Evolutionary conservation across 2,888 invertebrate species (phyloP), one percentile per base, ranked within the genome.

Genomic region (Oxyteleia sp.): DNA sequence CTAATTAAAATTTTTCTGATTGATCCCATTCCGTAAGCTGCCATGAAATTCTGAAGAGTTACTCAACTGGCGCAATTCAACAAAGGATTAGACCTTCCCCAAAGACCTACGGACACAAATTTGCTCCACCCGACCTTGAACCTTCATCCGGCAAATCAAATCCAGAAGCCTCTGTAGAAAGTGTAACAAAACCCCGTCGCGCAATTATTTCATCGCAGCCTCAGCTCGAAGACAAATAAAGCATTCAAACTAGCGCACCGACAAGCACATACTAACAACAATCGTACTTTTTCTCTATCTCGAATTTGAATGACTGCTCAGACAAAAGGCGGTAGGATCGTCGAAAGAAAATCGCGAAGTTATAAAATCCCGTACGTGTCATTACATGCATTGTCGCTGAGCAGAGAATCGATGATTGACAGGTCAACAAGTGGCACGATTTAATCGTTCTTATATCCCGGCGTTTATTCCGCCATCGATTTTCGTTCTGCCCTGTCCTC

Each of bases 341-440:
- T 59, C 13, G 47, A 51, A 47, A 61, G 51, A 51, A 72, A 61
- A 69, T 53, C 68, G 11, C 16, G 18, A 32, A 15, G 29, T 20
- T 43, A 57, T 47, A 59, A 47, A 35, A 16, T 55, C 45, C n/a
- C 35, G 20, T 15, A 26, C 35, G 47, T 47, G 32, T 69, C 57
- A 47, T 57, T 69, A 55, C 45, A 10, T 18, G 68, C 32, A 45
- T 55, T 32, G 55, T 66, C 23, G 51, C 29, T 41, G 43, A 53
- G 41, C 49, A n/a, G 13, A 41, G 32, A 61, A 51, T 51, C 43
- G 53, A 43, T 63, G 63, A 74, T 74, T 74, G 74, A 74, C 63
- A 41, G 53, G 55, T 63, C 74, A 63, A 74, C 51, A 63, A 63
- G 74, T 74, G 13, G 63, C 41, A 55, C 43, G 41, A 74, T 74